Evolutionary conservation across 2,797 vertebrate species (phyloP), one percentile per base, ranked within the genome.

Genomic region (Calcarius lapponicus): DNA sequence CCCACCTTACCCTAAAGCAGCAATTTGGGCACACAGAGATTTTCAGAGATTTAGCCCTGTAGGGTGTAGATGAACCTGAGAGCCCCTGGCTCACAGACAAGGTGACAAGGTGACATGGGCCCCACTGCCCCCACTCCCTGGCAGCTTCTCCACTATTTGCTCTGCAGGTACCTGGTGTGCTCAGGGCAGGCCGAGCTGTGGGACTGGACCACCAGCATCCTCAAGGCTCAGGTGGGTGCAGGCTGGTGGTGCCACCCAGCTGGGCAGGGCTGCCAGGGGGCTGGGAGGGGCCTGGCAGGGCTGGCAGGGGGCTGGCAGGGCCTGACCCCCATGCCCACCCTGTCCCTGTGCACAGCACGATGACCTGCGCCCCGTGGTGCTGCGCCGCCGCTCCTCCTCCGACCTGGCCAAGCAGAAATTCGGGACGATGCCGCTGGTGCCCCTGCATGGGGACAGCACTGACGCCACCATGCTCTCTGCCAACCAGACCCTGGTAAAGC

Each of bases 381-480:
- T 99, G 93, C 98, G 99, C 28, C 98, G 99, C 1, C 99, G 98
- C 95, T 99, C 99, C 28, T 99, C 99, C 66, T 99, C 99, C 0
- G 99, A 99, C 90, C 98, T 99, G 10, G 98, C 98, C 90, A 99
- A 99, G 97, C 99, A 99, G 98, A 99, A 99, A 97, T 99, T 99
- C 4, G 99, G 99, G 82, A 99, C 99, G 2, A 99, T 99, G 99
- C 99, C 99, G 0, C 97, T 99, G 74, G 98, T 99, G 85, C 99
- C 99, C 5, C 99, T 99, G 95, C 98, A 98, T 7, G 99, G 99
- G 81, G 98, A 99, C 89, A 98, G 99, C 97, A 99, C 98, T 13
- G 99, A 99, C 45, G 96, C 98, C 95, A 98, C 98, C 94, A 98
- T 99, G 98, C 98, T 99, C 57, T 99, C 99, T 0, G 99, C 99